Percentiles rank a stretch among this genome's conserved stretches.
phyloP scores from a whole-genome alignment of 2,888 invertebrate species.

The Dryobota labecula region DNA sequence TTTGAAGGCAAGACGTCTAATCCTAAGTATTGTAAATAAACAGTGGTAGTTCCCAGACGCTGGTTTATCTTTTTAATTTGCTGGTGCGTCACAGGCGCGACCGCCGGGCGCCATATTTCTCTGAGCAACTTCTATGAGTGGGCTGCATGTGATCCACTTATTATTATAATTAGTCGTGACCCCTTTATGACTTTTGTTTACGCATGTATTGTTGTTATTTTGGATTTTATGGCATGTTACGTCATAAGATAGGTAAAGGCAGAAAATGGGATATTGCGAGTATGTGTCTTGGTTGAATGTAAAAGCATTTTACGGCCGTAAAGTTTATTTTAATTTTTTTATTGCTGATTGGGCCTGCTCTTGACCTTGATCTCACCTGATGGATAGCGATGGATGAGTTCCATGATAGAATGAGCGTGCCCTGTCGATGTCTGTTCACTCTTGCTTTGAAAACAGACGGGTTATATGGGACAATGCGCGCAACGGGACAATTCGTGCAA shows the following conservation, averaged over 20 bases:
- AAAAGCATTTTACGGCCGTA: not conserved
- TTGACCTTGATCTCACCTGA: no score
- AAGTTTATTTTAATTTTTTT: no score
- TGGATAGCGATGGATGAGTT: no score
- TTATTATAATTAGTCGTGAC: constrained; percentile 58
- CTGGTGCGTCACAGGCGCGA: constrained; percentile 77
- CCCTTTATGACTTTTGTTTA: constrained; percentile 48
- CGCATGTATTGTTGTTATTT: constrained; percentile 34
- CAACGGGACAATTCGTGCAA: no score
- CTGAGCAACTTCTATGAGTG: constrained; percentile 43
- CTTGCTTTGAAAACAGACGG: no score
- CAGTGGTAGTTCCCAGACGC: constrained; percentile 57
- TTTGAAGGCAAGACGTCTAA: constrained; percentile 38
- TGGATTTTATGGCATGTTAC: constrained; percentile 10
- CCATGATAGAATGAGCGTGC: no score
- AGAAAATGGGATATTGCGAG: not conserved
- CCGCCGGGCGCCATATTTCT: constrained; percentile 68
- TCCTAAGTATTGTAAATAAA: constrained; percentile 62
- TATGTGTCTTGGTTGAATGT: not conserved
- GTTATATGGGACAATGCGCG: no score
- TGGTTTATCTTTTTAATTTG: constrained; percentile 65
- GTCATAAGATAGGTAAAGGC: not conserved
- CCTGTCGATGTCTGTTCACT: no score
- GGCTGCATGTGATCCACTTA: constrained; percentile 56
- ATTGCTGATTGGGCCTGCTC: no score